phyloP scores from a whole-genome alignment of 2,113 vertebrate species.

The Callorhinus ursinus region DNA sequence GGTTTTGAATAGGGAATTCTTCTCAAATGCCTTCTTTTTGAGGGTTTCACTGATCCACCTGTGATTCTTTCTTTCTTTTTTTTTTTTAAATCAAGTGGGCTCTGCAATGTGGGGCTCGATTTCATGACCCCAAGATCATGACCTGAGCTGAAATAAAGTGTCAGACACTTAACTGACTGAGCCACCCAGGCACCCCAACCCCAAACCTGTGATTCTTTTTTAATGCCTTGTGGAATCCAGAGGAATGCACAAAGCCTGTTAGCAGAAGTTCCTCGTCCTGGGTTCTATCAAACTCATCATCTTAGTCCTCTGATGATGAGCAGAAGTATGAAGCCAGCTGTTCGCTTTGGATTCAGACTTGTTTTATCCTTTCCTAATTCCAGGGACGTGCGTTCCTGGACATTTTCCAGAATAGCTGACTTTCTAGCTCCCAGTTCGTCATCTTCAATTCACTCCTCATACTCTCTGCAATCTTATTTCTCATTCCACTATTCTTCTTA shows the following conservation, averaged over 20 bases:
- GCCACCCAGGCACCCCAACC: background rate
- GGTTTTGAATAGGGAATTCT: background rate
- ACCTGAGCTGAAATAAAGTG: background rate
- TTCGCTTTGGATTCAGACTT: constrained; percentile 38
- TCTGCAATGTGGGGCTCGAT: background rate
- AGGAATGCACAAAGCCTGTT: constrained; percentile 10
- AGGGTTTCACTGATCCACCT: background rate
- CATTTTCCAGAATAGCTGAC: background rate
- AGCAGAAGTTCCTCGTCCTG: background rate
- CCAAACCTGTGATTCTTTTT: background rate
- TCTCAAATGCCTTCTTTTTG: constrained; percentile 16
- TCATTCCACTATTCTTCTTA: background rate
- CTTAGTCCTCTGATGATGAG: background rate
- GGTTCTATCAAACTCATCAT: constrained; percentile 10
- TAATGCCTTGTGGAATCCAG: constrained; percentile 26
- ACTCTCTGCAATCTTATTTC: background rate
- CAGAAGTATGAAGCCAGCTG: background rate
- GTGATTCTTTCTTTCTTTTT: background rate
- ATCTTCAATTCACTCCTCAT: background rate
- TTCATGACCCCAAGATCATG: background rate
- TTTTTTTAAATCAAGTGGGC: background rate
- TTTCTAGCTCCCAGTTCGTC: background rate
- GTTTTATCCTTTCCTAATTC: background rate
- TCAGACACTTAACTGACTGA: background rate
- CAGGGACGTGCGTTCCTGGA: background rate